These are phyloP conservation scores for Ctenopoma multispine DNA, from an alignment of 2,797 vertebrate genomes.

Conservation along the genomic window DNA sequence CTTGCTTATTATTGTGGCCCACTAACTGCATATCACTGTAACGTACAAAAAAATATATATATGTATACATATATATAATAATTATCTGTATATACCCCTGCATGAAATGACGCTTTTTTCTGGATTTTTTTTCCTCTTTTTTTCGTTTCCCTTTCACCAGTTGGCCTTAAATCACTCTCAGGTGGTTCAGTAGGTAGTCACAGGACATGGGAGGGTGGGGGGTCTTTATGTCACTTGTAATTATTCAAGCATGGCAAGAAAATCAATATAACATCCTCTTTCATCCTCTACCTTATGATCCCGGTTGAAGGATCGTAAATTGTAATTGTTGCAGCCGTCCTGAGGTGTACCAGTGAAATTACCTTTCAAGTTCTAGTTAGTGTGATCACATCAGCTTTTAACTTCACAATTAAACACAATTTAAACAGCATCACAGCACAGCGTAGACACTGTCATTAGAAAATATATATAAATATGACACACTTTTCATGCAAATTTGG, in stretches of 20 bases:
- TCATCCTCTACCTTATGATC: not conserved
- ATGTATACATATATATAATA: slow-evolving; percentile 40
- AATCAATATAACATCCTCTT: slow-evolving; percentile 5
- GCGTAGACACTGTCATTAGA: not conserved
- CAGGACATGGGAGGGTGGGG: slow-evolving; percentile 4
- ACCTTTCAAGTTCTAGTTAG: not conserved
- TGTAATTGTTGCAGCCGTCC: not conserved
- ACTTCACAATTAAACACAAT: not conserved
- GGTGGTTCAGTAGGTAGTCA: slow-evolving; percentile 70
- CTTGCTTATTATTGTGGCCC: slow-evolving; percentile 35
- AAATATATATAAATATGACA: not conserved
- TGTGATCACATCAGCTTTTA: not conserved
- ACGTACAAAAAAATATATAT: slow-evolving; percentile 42
- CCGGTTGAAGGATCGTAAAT: not conserved
- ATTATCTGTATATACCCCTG: slow-evolving; percentile 27
- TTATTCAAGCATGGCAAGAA: not conserved
- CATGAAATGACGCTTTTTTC: slow-evolving; percentile 31
- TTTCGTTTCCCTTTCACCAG: slow-evolving; percentile 71
- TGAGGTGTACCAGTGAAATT: not conserved
- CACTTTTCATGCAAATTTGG: slow-evolving; percentile 6
- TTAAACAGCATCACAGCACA: not conserved
- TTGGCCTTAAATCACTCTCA: slow-evolving; percentile 84
- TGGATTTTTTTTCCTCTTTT: not conserved
- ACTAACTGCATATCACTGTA: slow-evolving; percentile 52
- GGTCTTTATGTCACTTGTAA: slow-evolving; percentile 27